Evolutionary conservation across 2,888 invertebrate genomes (phyloP), one percentile per base, ranked within the genome.

Genomic region (Stenichneumon culpator): DNA sequence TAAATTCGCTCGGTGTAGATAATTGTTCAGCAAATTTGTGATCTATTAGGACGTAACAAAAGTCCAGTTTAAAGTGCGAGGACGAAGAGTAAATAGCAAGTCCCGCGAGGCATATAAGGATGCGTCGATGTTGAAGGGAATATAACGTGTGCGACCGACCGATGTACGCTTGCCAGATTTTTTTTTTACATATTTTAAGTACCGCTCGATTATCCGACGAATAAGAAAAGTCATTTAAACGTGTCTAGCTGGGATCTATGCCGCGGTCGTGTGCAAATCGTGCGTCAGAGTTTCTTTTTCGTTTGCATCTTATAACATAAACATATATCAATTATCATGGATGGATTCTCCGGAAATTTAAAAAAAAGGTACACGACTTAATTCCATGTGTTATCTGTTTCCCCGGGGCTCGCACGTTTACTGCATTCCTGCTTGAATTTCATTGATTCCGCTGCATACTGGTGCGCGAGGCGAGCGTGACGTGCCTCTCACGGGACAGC

Each of bases 181-280:
- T 19, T 22, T 54, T 19, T 19, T 54, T 9, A 54, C 54, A 54
- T 50, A 39, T 52, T 70, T 22, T 9, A 11, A 2, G 25, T 32
- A 25, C 7, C 19, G 9, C 9, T 22, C 54, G 19, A 54, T 54
- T 7, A 54, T 7, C 9, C 54, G 54, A 63, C 19, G 79, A 63
- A 36, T 52, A 79, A 83, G 32, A 79, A 79, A n/a, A 77, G 36
- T 14, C 6, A 57, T 57, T 47, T 68, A 16, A 25, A 44, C 39
- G 28, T 57, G n/a, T 39, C 32, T 44, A 39, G 25, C 68, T 44
- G 68, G 28, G 57, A 57, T 47, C 25, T 60, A 78, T 69, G 63
- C 14, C 60, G 73, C 28, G 28, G 25, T 73, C 28, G 60, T 60
- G 44, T 11, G n/a, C 28, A 44, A 74, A 9, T n/a, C n/a, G n/a